Conservation (phyloP, 1,140 invertebrate species). For the Drosophila triauraria region DNA sequence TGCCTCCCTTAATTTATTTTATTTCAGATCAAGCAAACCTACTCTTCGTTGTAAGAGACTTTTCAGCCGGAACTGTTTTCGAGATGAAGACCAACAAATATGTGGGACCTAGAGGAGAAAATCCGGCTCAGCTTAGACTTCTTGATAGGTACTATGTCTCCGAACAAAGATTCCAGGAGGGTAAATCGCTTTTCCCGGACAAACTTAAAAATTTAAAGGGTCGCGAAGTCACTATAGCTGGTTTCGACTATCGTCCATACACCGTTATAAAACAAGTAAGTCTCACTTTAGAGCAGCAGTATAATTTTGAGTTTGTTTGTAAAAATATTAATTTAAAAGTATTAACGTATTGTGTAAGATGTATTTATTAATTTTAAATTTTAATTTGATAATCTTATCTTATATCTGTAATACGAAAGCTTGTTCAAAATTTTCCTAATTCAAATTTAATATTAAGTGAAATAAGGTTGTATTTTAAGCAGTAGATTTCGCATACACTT, state of each 20-base stretch:
- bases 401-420: too few species aligned
- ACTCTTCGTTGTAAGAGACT: slow-evolving; percentile 48
- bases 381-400: too few species aligned
- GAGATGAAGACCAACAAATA: slow-evolving; percentile 78
- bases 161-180: slow-evolving; percentile 23
- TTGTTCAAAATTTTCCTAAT: too few species aligned
- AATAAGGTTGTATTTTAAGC: too few species aligned
- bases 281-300: too few species aligned
- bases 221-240: slow-evolving; percentile 66
- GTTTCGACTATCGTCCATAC: slow-evolving; percentile 72
- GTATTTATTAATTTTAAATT: too few species aligned
- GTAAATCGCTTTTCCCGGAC: slow-evolving; percentile 55
- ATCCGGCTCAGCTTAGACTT: slow-evolving; percentile 41
- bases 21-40: slow-evolving; percentile 72
- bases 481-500: too few species aligned
- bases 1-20: not conserved
- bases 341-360: too few species aligned
- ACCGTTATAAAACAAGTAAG: slow-evolving; percentile 69
- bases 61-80: slow-evolving; percentile 24
- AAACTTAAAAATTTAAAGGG: slow-evolving; percentile 64
- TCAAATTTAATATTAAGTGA: too few species aligned
- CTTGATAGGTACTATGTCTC: slow-evolving; percentile 53
- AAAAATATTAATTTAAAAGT: too few species aligned
- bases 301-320: too few species aligned
- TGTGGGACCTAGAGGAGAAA: slow-evolving; percentile 52